Evolutionary conservation across 2,113 vertebrate species (phyloP), one percentile per base, ranked within the genome.

Genomic region (Pteropus alecto): DNA sequence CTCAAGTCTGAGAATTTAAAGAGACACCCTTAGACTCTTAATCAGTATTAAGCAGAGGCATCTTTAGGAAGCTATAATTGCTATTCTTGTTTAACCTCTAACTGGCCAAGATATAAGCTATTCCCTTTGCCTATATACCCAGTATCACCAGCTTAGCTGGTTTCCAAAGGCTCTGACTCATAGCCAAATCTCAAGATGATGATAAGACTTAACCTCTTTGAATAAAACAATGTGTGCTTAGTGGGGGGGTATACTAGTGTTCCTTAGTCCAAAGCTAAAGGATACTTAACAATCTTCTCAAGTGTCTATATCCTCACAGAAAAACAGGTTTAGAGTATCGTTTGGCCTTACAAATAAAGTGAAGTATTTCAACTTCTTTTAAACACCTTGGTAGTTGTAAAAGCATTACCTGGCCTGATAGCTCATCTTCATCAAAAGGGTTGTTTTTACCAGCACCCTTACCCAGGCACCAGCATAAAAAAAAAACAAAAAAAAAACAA

Each of bases 321-420:
- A 97, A 96, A 93, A 96, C 68, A 74, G 46, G 12, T 93, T 54
- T 83, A 68, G 67, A 84, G 77, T 68, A 97, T 79, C 84, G 30
- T 63, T 95, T 78, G 63, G 61, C 63, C 65, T 94, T 82, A 88
- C 85, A 95, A 93, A 88, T 48, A 81, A 76, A 90, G 71, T 0
- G 0, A 16, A 8, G 19, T 84, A 76, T 79, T 95, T 85, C 65
- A 89, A 18, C 81, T 79, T 93, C 82, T 92, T 5, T 0, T 74
- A 84, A 95, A 93, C 54, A 95, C 41, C 21, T 91, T 68, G 24
- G 67, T 60, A 87, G 26, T 38, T 38, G 28, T 70, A 96, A 91
- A 88, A 43, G 51, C 21, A 83, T 73, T 82, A 71, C 65, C 21
- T 58, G 33, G 26, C 33, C 46, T 95, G 28, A 22, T n/a, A 88